Conservation (phyloP, 2,113 vertebrate species). For the Sisor rabdophorus region DNA sequence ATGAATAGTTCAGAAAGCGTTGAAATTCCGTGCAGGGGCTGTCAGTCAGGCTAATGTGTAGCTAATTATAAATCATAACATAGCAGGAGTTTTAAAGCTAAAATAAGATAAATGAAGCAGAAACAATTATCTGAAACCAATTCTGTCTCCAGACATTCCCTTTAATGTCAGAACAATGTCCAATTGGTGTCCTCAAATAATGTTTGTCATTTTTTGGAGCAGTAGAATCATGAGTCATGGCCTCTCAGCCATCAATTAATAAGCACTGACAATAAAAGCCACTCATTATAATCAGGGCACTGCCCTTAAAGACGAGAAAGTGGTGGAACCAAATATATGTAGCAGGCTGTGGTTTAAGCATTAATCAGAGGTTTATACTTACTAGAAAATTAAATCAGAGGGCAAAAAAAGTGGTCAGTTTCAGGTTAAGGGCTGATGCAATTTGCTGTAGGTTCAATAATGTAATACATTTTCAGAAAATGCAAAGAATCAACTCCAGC, state of each 20-base stretch:
- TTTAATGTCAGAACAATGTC: slow-evolving; percentile 28
- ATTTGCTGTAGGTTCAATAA: slow-evolving; percentile 44
- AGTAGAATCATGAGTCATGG: background rate
- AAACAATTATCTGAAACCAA: slow-evolving; percentile 35
- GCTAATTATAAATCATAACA: slow-evolving; percentile 27
- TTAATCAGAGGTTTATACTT: slow-evolving; percentile 49
- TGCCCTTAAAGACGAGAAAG: slow-evolving; percentile 28
- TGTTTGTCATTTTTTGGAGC: slow-evolving; percentile 8
- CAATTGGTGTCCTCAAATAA: slow-evolving; percentile 29
- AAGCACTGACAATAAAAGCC: slow-evolving; percentile 40
- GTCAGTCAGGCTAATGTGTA: slow-evolving; percentile 20
- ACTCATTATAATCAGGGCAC: slow-evolving; percentile 46
- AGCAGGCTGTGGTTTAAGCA: slow-evolving; percentile 32
- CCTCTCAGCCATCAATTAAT: slow-evolving; percentile 17
- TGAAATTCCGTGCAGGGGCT: slow-evolving; percentile 5
- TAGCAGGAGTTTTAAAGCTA: slow-evolving; percentile 16
- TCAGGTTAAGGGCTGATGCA: slow-evolving; percentile 29
- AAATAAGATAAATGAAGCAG: slow-evolving; percentile 40
- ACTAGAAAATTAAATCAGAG: slow-evolving; percentile 54
- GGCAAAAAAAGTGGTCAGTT: slow-evolving; percentile 41
- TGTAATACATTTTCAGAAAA: slow-evolving; percentile 49
- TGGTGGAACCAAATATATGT: slow-evolving; percentile 21
- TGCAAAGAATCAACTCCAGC: slow-evolving; percentile 48
- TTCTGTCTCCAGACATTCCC: slow-evolving; percentile 30
- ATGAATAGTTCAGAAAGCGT: background rate